A percentile compares a stretch with the other conserved stretches of the same genome.
These are phyloP conservation scores for Bombus superbus DNA, from an alignment of 1,140 invertebrate species.

Conservation along the genomic window DNA sequence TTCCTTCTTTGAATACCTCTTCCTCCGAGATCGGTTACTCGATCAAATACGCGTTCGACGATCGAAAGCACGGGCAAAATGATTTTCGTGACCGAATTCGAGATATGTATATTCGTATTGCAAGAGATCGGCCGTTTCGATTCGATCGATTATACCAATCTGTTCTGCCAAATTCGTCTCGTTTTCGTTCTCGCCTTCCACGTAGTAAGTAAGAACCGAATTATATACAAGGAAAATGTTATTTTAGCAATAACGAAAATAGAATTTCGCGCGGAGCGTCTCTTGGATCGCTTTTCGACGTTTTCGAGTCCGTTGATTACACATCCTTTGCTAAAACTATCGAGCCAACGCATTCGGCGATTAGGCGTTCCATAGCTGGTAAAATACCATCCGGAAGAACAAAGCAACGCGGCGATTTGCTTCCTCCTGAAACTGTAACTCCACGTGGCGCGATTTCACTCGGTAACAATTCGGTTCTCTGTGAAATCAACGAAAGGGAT, in stretches of 20 bases:
- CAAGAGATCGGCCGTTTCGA: too few relatives aligned
- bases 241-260: not conserved
- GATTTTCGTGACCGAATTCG: not conserved
- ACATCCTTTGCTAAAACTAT: not conserved
- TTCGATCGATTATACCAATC: too few relatives aligned
- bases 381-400: slow-evolving; percentile 12
- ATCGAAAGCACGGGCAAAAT: not conserved
- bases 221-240: too few relatives aligned
- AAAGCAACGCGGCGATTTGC: not conserved
- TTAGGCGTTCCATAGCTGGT: not conserved
- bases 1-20: not conserved
- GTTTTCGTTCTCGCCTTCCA: not conserved
- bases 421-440: too few relatives aligned
- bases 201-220: too few relatives aligned
- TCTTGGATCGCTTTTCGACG: too few relatives aligned
- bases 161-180: too few relatives aligned
- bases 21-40: not conserved
- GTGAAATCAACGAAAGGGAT: slow-evolving; percentile 11
- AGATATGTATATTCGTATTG: not conserved
- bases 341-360: too few relatives aligned
- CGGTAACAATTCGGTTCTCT: not conserved
- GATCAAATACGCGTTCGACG: not conserved
- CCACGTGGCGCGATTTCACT: not conserved
- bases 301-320: not conserved
- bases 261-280: too few relatives aligned